Evolutionary conservation across 2,888 invertebrate species (phyloP).

Genomic region (Drosophila borealis): DNA sequence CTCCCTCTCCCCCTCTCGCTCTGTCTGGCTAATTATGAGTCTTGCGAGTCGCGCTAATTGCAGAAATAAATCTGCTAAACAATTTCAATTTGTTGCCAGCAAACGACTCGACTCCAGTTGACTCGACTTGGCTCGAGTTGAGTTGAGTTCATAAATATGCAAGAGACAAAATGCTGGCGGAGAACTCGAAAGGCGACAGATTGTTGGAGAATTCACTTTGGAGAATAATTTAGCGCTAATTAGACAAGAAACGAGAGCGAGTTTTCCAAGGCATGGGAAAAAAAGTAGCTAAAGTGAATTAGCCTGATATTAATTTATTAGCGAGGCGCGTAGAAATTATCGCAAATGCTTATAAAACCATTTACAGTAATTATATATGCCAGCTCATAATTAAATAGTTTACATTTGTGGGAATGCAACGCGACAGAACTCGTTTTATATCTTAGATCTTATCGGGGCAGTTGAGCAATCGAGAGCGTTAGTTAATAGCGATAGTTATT

Average conservation of each 20-base stretch:
- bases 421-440: slow-evolving; percentile 26
- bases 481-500: slow-evolving; percentile 23
- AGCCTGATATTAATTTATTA: slow-evolving; percentile 64
- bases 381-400: slow-evolving; percentile 45
- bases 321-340: slow-evolving; percentile 56
- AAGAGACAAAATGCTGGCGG: slow-evolving; percentile 37
- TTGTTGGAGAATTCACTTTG: slow-evolving; percentile 19
- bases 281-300: slow-evolving; percentile 36
- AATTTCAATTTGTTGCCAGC: slow-evolving; percentile 74
- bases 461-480: slow-evolving; percentile 3
- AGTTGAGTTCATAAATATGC: slow-evolving; percentile 71
- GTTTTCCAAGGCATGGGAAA: slow-evolving; percentile 42
- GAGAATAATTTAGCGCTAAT: slow-evolving; percentile 40
- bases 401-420: slow-evolving; percentile 43
- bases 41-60: slow-evolving; percentile 62
- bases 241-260: slow-evolving; percentile 48
- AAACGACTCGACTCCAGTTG: slow-evolving; percentile 5
- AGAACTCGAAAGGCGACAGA: slow-evolving; percentile 17
- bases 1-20: not conserved
- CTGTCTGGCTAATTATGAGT: slow-evolving; percentile 46
- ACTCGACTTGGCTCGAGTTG: not conserved
- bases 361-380: slow-evolving; percentile 57
- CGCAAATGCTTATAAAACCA: slow-evolving; percentile 60
- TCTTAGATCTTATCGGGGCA: slow-evolving; percentile 15
- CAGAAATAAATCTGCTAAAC: slow-evolving; percentile 71